These are phyloP conservation scores for Myotis daubentonii DNA, from an alignment of 2,797 vertebrate genomes.

Conservation along the genomic window DNA sequence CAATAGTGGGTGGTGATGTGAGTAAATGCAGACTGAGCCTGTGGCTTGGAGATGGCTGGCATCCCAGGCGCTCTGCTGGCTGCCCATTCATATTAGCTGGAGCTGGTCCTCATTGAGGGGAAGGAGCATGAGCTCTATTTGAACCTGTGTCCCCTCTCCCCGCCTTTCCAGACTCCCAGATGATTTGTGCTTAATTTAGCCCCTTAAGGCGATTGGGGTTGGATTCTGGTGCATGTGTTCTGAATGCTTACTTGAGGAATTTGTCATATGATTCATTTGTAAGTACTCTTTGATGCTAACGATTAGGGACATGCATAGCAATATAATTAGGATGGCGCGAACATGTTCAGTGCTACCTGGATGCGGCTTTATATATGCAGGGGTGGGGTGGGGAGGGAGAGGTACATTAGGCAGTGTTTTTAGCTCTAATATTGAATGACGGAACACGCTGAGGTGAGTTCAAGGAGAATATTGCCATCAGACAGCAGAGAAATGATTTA, in stretches of 20 bases:
- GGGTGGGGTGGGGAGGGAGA: neutral
- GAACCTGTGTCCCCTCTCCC: neutral
- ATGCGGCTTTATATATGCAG: neutral
- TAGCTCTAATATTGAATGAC: conserved; percentile 68
- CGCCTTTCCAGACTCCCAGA: neutral
- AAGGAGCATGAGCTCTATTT: neutral
- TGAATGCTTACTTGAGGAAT: conserved; percentile 75
- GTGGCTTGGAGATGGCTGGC: conserved; percentile 45
- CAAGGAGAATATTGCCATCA: conserved; percentile 64
- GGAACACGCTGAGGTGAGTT: conserved; percentile 60
- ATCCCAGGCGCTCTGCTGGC: conserved; percentile 44
- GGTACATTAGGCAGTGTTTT: neutral
- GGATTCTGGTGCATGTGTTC: conserved; percentile 53
- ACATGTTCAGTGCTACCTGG: conserved; percentile 23
- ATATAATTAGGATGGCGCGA: conserved; percentile 79
- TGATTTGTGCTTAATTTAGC: conserved; percentile 68
- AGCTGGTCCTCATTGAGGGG: conserved; percentile 59
- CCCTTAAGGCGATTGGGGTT: conserved; percentile 30
- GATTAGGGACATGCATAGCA: conserved; percentile 68
- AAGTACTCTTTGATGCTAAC: conserved; percentile 79
- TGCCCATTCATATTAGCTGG: neutral
- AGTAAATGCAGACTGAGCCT: neutral
- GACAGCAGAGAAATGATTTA: conserved; percentile 75
- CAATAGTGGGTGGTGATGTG: neutral
- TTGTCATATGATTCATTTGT: conserved; percentile 75